Evolutionary conservation across 2,113 vertebrate species (phyloP), one percentile per base, ranked within the genome.

Genomic region (Vulpes lagopus): DNA sequence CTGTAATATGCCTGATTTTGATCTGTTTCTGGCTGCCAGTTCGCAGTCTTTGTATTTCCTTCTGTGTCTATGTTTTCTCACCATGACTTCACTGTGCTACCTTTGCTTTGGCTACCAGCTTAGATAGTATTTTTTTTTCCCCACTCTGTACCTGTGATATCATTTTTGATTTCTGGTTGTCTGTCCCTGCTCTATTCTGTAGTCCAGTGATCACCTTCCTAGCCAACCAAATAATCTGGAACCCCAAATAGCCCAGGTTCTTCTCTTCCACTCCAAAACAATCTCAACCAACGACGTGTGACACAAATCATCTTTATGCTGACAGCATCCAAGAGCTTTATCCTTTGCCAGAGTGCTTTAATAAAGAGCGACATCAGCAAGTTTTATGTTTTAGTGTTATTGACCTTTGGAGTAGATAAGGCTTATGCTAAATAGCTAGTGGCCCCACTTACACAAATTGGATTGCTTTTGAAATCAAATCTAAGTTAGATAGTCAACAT

Each of bases 231-330:
- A 64, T 81, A 64, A 89, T 64, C 85, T 85, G 8, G 32, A 82
- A 60, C 67, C 69, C n/a, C n/a, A 79, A 64, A 64, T 69, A 87
- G 1, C 20, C 38, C 2, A 53, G 22, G 2, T 65, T 87, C 69
- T 86, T 74, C 30, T 95, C 84, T 94, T 87, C 12, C 30, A 30
- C n/a, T 91, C 35, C 17, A 49, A 92, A 85, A 64, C 27, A 80
- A 30, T 71, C 60, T 94, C 69, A 87, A 64, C 30, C 60, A 55
- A 3, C 64, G 25, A 73, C 11, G 0, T 90, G 27, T 86, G 81
- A 78, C 55, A 82, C 30, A 76, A 91, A 90, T 98, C 85, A 82
- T 51, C 32, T 96, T 95, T 62, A 89, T 76, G 81, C 55, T 51
- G 38, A 89, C n/a, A 85, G 22, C 43, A 73, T 64, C 32, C 35